Evolutionary conservation across 2,888 invertebrate genomes (phyloP).

Genomic region (Pandemis cinnamomeana): DNA sequence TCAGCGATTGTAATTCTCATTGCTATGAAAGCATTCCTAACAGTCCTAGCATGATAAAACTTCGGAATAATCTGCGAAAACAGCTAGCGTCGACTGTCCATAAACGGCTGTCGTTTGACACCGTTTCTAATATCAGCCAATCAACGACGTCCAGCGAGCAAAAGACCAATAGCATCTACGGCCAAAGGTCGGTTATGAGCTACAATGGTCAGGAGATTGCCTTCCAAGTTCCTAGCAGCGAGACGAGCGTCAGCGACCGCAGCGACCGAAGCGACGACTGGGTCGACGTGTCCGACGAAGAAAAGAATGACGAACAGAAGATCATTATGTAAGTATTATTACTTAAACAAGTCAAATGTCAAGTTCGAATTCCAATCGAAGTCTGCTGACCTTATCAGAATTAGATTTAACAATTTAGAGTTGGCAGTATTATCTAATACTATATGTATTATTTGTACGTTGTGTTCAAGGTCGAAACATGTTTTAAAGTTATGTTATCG

Average conservation of each 20-base stretch:
- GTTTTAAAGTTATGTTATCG: not conserved
- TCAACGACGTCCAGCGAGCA: constrained; percentile 85
- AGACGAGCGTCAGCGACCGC: constrained; percentile 84
- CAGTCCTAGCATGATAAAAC: constrained; percentile 78
- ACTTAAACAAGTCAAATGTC: constrained; percentile 27
- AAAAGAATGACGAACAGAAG: constrained; percentile 77
- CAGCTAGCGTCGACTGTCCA: constrained; percentile 68
- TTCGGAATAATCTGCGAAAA: constrained; percentile 71
- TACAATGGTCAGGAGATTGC: constrained; percentile 80
- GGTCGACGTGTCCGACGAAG: constrained; percentile 87
- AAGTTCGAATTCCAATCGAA: constrained; percentile 27
- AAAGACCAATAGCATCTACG: constrained; percentile 86
- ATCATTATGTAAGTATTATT: constrained; percentile 83
- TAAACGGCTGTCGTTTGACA: constrained; percentile 77
- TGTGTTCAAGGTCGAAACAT: constrained; percentile 6
- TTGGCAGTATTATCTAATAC: constrained; percentile 18
- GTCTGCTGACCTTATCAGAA: constrained; percentile 22
- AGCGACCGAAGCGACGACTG: constrained; percentile 87
- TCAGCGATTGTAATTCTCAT: constrained; percentile 79
- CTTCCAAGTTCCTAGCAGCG: constrained; percentile 83
- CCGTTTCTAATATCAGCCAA: constrained; percentile 78
- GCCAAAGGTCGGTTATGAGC: constrained; percentile 79
- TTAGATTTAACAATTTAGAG: constrained; percentile 16
- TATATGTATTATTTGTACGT: not conserved
- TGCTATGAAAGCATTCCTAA: constrained; percentile 86